Evolutionary conservation across 2,797 vertebrate species (phyloP).

Genomic region (Eupleurogrammus muticus): DNA sequence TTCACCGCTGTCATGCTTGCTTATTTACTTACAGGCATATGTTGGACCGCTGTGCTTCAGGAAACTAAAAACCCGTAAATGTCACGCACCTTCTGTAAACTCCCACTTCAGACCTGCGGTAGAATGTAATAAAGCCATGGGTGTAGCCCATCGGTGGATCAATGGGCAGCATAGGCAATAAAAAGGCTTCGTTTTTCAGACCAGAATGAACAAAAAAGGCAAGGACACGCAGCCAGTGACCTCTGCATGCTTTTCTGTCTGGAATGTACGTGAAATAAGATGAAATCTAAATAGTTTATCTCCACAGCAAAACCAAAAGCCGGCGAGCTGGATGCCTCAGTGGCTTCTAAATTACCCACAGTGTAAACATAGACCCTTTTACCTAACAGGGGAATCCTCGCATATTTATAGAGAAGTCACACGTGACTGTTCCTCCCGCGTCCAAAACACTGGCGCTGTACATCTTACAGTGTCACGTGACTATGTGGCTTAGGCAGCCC

Average conservation of each 20-base stretch:
- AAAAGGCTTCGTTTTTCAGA: constrained; percentile 10
- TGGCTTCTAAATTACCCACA: constrained; percentile 5
- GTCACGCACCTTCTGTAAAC: neutral
- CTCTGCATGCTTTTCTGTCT: constrained; percentile 33
- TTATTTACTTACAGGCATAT: neutral
- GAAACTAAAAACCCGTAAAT: constrained; percentile 1
- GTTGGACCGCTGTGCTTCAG: too few relatives aligned
- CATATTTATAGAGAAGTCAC: constrained; percentile 1
- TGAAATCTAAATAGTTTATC: constrained; percentile 42
- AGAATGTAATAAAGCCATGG: neutral
- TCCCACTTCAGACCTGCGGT: neutral
- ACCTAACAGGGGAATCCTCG: neutral
- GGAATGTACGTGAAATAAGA: constrained; percentile 10
- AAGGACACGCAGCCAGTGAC: constrained; percentile 24
- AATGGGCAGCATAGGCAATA: neutral
- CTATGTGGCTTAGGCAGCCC: constrained; percentile 23
- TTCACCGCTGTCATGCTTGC: neutral
- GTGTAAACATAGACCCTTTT: neutral
- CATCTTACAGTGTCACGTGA: neutral
- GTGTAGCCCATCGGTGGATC: constrained; percentile 1
- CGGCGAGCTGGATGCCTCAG: constrained; percentile 16
- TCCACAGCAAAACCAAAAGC: constrained; percentile 15
- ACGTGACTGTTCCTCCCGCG: neutral
- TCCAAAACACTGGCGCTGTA: constrained; percentile 1
- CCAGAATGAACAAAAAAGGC: constrained; percentile 22